Percentiles rank a stretch among this genome's conserved stretches.
Evolutionary conservation across 2,888 invertebrate species (phyloP).

Genomic region (Noctua pronuba): DNA sequence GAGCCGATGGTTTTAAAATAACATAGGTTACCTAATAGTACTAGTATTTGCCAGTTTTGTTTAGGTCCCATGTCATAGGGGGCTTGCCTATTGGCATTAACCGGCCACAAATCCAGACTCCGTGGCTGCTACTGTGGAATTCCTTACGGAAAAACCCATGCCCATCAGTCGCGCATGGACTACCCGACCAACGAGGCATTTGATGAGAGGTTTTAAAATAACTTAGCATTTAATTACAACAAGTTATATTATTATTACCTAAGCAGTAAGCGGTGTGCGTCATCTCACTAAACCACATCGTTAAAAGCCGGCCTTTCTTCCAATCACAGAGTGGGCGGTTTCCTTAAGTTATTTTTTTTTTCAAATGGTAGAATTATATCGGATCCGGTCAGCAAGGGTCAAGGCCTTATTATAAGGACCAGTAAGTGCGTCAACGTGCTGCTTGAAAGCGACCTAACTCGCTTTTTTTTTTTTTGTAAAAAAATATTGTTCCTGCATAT

Average conservation of each 20-base stretch:
- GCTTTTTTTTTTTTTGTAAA: no score
- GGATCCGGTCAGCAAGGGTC: constrained; percentile 8
- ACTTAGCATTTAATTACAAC: not conserved
- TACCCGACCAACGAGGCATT: no score
- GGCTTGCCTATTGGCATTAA: no score
- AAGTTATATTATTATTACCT: not conserved
- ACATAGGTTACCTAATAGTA: not conserved
- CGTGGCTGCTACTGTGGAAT: no score
- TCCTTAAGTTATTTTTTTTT: constrained; percentile 2
- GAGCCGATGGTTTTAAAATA: not conserved
- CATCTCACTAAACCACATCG: not conserved
- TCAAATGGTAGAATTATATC: not conserved
- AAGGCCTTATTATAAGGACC: constrained; percentile 2
- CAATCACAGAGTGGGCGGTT: not conserved
- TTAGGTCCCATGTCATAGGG: no score
- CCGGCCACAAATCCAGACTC: no score
- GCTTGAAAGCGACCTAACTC: not conserved
- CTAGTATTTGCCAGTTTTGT: no score
- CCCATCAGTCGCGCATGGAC: no score
- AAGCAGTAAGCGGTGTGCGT: not conserved
- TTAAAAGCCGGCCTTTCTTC: not conserved
- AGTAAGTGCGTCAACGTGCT: constrained; percentile 11
- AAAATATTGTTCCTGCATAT: no score
- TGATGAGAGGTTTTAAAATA: not conserved
- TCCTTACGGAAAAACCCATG: no score